These are phyloP conservation scores for Drosophila burlai DNA, from an alignment of 1,140 invertebrate species.

Conservation along the genomic window DNA sequence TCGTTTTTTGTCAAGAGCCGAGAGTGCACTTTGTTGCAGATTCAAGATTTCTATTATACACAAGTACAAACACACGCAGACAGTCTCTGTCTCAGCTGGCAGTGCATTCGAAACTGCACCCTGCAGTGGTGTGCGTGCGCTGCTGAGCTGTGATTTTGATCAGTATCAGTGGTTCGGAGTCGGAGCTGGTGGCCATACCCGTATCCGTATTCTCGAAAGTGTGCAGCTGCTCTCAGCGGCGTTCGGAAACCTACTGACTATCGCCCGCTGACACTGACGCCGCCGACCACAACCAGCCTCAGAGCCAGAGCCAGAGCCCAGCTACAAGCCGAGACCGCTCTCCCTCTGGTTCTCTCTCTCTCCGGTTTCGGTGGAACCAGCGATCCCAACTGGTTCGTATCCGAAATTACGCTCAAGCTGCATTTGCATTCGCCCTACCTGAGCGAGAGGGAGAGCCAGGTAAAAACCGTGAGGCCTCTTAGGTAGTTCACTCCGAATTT, in stretches of 20 bases:
- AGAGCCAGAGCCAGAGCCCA: constrained; percentile 19
- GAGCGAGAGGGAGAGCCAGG: background rate
- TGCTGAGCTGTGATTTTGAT: constrained; percentile 54
- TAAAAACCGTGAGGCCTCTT: constrained; percentile 10
- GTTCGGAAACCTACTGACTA: constrained; percentile 78
- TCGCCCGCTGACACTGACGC: constrained; percentile 2
- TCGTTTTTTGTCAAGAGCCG: constrained; percentile 18
- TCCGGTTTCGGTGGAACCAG: constrained; percentile 39
- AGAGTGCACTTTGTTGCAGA: constrained; percentile 55
- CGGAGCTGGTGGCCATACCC: constrained; percentile 49
- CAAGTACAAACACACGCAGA: constrained; percentile 41
- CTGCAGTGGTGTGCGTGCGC: constrained; percentile 30
- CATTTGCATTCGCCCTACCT: constrained; percentile 63
- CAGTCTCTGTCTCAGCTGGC: constrained; percentile 38
- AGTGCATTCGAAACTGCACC: constrained; percentile 54
- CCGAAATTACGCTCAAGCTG: constrained; percentile 63
- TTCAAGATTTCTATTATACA: constrained; percentile 68
- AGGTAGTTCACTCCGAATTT: constrained; percentile 40
- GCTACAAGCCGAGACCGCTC: constrained; percentile 1
- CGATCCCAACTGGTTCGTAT: constrained; percentile 59
- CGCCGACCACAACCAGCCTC: constrained; percentile 12
- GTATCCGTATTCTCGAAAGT: constrained; percentile 62
- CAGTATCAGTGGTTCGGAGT: constrained; percentile 34
- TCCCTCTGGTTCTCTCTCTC: constrained; percentile 16
- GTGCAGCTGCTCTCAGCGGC: constrained; percentile 80